These are phyloP conservation scores for Pinctada fucata DNA, from an alignment of 2,888 invertebrate genomes.

Conservation along the genomic window DNA sequence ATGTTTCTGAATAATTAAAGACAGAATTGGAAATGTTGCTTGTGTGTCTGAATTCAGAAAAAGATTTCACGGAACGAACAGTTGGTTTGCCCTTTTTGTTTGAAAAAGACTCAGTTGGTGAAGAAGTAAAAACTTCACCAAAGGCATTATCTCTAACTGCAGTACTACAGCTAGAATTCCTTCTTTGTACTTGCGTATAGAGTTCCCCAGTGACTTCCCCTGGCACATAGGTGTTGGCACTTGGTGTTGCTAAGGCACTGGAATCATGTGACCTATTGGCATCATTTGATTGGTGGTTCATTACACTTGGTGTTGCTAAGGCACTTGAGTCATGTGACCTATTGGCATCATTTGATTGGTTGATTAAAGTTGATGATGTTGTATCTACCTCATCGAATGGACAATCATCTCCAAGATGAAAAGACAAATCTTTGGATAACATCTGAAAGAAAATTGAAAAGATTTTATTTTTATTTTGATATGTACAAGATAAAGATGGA, in stretches of 20 bases:
- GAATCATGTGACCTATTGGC: neutral
- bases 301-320: neutral
- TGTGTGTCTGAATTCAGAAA: neutral
- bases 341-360: constrained; percentile 9
- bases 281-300: constrained; percentile 12
- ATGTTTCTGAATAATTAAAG: constrained; percentile 8
- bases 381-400: constrained; percentile 4
- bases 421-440: neutral
- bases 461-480: neutral
- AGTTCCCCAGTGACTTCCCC: constrained; percentile 48
- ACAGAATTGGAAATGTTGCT: neutral
- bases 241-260: neutral
- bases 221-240: constrained; percentile 14
- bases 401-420: constrained; percentile 5
- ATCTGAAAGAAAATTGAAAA: too few species aligned
- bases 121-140: neutral
- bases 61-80: neutral
- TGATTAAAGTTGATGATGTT: neutral
- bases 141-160: neutral
- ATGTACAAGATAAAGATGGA: neutral
- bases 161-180: constrained; percentile 21
- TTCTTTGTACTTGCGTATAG: constrained; percentile 54
- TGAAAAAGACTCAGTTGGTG: neutral
- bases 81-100: neutral
- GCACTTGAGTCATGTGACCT: neutral